Evolutionary conservation across 2,797 vertebrate genomes (phyloP).

Genomic region (Dendrocincla tyrannina): DNA sequence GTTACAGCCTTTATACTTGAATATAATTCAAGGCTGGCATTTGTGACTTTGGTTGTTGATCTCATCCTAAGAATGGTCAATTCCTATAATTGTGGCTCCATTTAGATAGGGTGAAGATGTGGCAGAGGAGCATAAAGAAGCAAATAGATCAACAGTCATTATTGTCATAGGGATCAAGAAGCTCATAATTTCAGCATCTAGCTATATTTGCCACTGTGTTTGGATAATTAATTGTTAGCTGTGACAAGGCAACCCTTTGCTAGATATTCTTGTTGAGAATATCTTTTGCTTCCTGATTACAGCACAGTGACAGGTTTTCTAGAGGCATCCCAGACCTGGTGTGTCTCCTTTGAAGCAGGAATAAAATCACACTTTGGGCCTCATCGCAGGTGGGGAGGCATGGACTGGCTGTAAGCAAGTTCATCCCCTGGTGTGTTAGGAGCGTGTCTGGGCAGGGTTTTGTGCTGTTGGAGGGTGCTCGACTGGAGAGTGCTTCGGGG

Average conservation of each 20-base stretch:
- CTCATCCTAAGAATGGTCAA: neutral
- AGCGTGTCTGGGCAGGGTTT: neutral
- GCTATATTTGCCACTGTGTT: neutral
- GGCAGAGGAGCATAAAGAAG: neutral
- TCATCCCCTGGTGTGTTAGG: fast-evolving
- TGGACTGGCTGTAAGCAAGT: neutral
- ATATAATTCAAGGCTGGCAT: neutral
- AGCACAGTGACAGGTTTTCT: neutral
- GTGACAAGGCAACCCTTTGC: neutral
- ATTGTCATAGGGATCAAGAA: neutral
- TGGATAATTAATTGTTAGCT: neutral
- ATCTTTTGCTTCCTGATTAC: neutral
- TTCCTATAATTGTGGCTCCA: neutral
- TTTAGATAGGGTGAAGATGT: neutral
- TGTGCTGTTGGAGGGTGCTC: fast-evolving
- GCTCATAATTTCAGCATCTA: neutral
- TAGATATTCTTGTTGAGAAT: neutral
- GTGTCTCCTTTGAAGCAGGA: neutral
- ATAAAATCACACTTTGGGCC: neutral
- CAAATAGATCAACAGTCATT: neutral
- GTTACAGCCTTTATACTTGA: neutral
- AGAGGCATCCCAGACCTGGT: neutral
- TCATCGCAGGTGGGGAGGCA: fast-evolving
- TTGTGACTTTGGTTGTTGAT: neutral
- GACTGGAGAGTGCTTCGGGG: fast-evolving